A percentile compares a stretch with the other conserved stretches of the same genome.
Evolutionary conservation across 2,888 invertebrate species (phyloP).

Genomic region (Brenthis ino): DNA sequence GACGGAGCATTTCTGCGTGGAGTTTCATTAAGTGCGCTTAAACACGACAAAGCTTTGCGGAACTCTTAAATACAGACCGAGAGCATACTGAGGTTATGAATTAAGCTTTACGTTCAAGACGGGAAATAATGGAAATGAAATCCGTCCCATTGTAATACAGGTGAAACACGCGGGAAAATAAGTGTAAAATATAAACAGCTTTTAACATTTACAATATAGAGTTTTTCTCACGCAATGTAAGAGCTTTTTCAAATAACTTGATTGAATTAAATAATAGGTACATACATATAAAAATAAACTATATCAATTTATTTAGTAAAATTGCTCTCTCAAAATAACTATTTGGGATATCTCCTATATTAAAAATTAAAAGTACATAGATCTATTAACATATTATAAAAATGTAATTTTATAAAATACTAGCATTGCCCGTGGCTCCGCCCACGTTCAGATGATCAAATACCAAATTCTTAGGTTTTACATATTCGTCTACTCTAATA

Average conservation of each 20-base stretch:
- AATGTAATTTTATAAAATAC: too few relatives aligned
- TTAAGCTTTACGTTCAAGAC: constrained; percentile 35
- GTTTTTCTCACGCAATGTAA: not conserved
- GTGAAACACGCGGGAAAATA: constrained; percentile 16
- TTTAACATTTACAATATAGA: not conserved
- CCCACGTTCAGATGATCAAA: too few relatives aligned
- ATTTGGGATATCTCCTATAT: not conserved
- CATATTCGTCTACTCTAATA: too few relatives aligned
- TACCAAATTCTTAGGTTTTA: too few relatives aligned
- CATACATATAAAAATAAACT: too few relatives aligned
- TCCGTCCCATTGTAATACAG: constrained; percentile 25
- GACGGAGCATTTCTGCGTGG: constrained; percentile 52
- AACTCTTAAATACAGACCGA: constrained; percentile 42
- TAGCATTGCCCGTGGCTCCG: too few relatives aligned
- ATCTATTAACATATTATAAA: too few relatives aligned
- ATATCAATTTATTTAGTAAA: not conserved
- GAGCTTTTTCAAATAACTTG: too few relatives aligned
- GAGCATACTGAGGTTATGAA: constrained; percentile 46
- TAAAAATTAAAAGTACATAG: too few relatives aligned
- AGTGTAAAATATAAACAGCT: constrained; percentile 19
- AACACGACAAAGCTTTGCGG: constrained; percentile 58
- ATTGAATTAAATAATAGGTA: too few relatives aligned
- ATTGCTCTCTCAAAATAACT: not conserved
- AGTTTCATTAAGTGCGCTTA: constrained; percentile 70
- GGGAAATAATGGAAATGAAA: constrained; percentile 26